Evolutionary conservation across 2,888 invertebrate species (phyloP), one percentile per base, ranked within the genome.

Genomic region (Campoplex nolae): DNA sequence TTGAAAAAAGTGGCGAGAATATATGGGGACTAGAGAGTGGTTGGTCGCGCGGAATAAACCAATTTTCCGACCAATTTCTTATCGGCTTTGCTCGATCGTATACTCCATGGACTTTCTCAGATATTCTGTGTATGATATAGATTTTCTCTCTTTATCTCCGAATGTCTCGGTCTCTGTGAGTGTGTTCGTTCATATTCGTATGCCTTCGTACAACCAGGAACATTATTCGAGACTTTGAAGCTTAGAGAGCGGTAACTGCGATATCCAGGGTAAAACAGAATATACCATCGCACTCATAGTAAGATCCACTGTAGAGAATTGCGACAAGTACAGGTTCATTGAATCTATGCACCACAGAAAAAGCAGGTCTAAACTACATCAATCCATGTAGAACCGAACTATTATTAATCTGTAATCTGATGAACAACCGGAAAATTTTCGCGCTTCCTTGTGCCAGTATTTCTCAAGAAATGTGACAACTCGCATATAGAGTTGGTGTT

Each of bases 21-120:
- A 13, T 51, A n/a, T n/a, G 51, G 80, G n/a, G 58, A 51, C 70
- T 75, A 28, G 70, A 65, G 83, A 75, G 80, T 81, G 89, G 88
- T 89, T 90, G 91, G 87, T 90, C 92, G 90, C 91, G 91, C 90
- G 92, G 92, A 92, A 93, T 93, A 93, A 93, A 91, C 92, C 93
- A 93, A 94, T 93, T 94, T 94, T 93, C 93, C 93, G 83, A 92
- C 89, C 92, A 91, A 93, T 93, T 93, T 93, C 93, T 92, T 92
- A 93, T 92, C 93, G 88, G 91, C 90, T 90, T 90, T 84, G 88
- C 88, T 88, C 90, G 91, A 92, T 93, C 92, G 88, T 75, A 81
- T 82, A 83, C 81, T 75, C 80, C 32, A 54, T 71, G 71, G 68
- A 65, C 74, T 81, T 58, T 77, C 51, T 42, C 23, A 45, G 4